Evolutionary conservation across 1,140 invertebrate species (phyloP).

Genomic region (Drosophila cardini): DNA sequence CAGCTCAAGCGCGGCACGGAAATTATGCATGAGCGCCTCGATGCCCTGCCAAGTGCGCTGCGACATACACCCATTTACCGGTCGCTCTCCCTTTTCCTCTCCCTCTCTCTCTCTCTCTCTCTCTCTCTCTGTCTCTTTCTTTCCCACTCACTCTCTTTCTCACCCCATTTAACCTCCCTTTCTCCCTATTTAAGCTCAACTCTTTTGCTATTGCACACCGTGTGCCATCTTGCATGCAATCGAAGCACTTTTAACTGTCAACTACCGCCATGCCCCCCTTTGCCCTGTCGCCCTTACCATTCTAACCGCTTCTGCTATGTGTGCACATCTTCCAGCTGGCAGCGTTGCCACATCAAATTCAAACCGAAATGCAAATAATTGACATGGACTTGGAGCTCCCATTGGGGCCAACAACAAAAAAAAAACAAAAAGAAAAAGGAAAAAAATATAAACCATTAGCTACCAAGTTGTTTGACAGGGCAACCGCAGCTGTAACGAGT

Average conservation of each 20-base stretch:
- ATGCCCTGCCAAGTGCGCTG: conserved; percentile 37
- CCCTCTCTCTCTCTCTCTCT: background rate
- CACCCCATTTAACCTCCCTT: background rate
- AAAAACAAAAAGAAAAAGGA: background rate
- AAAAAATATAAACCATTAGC: conserved; percentile 39
- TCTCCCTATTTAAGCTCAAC: background rate
- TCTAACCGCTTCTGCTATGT: background rate
- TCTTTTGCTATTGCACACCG: conserved; percentile 3
- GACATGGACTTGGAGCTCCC: conserved; percentile 50
- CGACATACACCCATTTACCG: conserved; percentile 4
- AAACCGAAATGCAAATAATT: conserved; percentile 73
- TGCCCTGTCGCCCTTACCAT: background rate
- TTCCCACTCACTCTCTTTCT: background rate
- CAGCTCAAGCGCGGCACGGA: conserved; percentile 28
- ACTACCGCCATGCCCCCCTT: background rate
- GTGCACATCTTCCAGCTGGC: conserved; percentile 2
- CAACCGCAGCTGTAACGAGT: conserved; percentile 52
- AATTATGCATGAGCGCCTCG: conserved; percentile 69
- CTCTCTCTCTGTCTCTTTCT: background rate
- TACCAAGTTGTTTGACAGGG: conserved; percentile 26
- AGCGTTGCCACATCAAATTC: conserved; percentile 38
- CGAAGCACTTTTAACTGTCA: conserved; percentile 59
- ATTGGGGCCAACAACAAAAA: background rate
- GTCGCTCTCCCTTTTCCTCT: too few relatives aligned
- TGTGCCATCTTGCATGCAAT: conserved; percentile 39